Evolutionary conservation across 1,140 invertebrate species (phyloP).

Genomic region (Drusus annulatus): DNA sequence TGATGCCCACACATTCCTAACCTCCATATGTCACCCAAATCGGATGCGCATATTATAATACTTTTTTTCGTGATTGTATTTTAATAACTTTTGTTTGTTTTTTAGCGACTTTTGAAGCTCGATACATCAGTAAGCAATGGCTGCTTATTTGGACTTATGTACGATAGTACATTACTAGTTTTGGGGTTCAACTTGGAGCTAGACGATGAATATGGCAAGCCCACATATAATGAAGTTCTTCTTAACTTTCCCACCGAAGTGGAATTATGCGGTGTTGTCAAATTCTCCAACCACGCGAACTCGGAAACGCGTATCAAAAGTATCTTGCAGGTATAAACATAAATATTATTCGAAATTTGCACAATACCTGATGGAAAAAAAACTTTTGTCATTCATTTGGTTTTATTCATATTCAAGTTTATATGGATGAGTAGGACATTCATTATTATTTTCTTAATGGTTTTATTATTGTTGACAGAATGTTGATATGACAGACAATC

Average conservation of each 20-base stretch:
- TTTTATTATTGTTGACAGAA: constrained; percentile 66
- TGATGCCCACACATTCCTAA: background rate
- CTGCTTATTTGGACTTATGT: constrained; percentile 81
- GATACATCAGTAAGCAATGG: constrained; percentile 74
- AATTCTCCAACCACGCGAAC: constrained; percentile 72
- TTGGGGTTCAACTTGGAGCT: constrained; percentile 77
- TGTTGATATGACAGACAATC: constrained; percentile 84
- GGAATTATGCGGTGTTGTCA: constrained; percentile 81
- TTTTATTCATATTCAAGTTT: background rate
- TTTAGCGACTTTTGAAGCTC: constrained; percentile 73
- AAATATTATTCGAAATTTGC: background rate
- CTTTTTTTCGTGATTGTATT: background rate
- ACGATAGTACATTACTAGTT: constrained; percentile 78
- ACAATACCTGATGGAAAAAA: no score
- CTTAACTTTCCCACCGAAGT: constrained; percentile 81
- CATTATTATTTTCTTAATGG: background rate
- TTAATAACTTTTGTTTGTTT: constrained; percentile 50
- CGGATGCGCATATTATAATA: background rate
- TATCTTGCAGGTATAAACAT: constrained; percentile 72
- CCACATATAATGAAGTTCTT: constrained; percentile 74
- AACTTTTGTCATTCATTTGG: background rate
- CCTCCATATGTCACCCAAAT: constrained; percentile 39
- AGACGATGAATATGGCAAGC: constrained; percentile 70
- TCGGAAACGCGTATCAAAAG: constrained; percentile 73
- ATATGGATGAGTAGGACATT: no score